These are phyloP conservation scores for Eilema caniola DNA, from an alignment of 2,888 invertebrate species.

Conservation along the genomic window DNA sequence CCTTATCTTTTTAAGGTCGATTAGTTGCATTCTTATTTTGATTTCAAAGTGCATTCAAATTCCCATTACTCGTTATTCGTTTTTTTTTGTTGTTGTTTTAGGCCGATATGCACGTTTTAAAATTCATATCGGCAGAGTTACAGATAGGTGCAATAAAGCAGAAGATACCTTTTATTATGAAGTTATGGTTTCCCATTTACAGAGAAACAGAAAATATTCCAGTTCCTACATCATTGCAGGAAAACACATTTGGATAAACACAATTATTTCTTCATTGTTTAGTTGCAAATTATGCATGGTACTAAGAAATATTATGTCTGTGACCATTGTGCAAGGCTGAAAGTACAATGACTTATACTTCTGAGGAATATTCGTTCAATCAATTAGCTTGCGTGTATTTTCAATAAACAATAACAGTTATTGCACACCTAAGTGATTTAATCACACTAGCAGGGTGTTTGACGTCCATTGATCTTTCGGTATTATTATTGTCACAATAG, in stretches of 20 bases:
- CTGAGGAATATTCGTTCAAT: neutral
- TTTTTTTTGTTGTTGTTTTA: too few relatives aligned
- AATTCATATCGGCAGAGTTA: too few relatives aligned
- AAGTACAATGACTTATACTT: neutral
- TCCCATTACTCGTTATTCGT: neutral
- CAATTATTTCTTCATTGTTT: neutral
- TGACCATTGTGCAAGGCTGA: neutral
- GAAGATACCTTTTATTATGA: neutral
- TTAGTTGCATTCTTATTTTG: neutral
- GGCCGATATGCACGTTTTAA: neutral
- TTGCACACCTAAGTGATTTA: neutral
- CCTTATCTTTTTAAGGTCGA: neutral
- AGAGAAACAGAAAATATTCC: neutral
- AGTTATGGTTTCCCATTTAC: neutral
- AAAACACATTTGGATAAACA: neutral
- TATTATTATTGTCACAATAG: constrained; percentile 18
- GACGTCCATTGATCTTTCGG: constrained; percentile 22
- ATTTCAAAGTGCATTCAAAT: neutral
- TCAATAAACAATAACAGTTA: neutral
- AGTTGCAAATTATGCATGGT: neutral
- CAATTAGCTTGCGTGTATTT: neutral
- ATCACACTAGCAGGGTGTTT: neutral
- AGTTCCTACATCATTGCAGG: neutral
- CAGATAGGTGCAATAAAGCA: too few relatives aligned
- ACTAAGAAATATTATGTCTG: neutral